These are phyloP conservation scores for Archivesica marissinica DNA, from an alignment of 1,140 invertebrate species.

Conservation along the genomic window DNA sequence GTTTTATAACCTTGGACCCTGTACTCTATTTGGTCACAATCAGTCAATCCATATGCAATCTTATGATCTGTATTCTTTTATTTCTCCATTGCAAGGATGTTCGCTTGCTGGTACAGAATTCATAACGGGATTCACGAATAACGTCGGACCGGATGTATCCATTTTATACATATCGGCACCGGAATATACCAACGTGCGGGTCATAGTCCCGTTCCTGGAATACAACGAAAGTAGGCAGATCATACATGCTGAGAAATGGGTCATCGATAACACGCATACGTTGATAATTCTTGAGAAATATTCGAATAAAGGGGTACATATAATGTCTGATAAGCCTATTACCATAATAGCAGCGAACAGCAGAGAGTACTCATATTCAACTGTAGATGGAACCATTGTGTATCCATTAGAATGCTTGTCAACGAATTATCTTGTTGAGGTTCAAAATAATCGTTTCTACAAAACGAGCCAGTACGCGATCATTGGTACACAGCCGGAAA, in stretches of 20 bases:
- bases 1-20: background rate
- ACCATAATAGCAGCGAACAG: conserved; percentile 15
- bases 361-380: conserved; percentile 1
- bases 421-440: background rate
- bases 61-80: background rate
- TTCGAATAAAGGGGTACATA: background rate
- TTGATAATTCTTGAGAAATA: background rate
- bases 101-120: conserved; percentile 13
- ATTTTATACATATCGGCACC: conserved; percentile 25
- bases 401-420: conserved; percentile 9
- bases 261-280: background rate
- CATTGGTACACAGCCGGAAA: background rate
- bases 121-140: conserved; percentile 4
- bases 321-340: conserved; percentile 4
- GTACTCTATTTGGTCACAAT: background rate
- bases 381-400: conserved; percentile 10
- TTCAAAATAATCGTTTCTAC: conserved; percentile 11
- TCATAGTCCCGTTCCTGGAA: background rate
- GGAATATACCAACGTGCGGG: background rate
- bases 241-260: background rate
- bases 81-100: background rate
- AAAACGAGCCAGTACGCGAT: conserved; percentile 19
- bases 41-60: background rate
- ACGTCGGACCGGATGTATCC: background rate
- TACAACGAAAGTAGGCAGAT: background rate